Conservation (phyloP, 2,113 vertebrate species). For the Neoarius graeffei region DNA sequence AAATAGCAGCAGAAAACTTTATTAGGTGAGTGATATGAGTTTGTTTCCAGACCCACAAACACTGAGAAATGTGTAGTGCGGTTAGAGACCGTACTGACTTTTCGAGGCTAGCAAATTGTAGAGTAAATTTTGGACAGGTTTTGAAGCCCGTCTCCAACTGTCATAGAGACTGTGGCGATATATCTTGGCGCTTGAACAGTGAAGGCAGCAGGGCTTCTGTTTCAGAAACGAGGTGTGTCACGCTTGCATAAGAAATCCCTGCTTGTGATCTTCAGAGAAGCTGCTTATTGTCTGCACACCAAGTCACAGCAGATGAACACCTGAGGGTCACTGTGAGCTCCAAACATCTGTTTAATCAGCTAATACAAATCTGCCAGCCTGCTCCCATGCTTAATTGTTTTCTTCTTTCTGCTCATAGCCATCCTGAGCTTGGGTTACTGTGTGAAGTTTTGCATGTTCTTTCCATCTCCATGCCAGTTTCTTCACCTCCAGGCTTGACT, state of each 20-base stretch:
- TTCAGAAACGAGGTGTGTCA: neutral
- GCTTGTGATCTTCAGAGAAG: neutral
- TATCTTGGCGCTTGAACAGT: neutral
- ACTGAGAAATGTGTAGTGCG: neutral
- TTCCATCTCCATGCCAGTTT: neutral
- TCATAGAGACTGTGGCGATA: neutral
- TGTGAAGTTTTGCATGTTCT: neutral
- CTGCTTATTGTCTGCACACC: neutral
- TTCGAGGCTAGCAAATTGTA: neutral
- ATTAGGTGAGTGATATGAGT: neutral
- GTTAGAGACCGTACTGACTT: neutral
- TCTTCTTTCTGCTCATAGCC: neutral
- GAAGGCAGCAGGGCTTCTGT: neutral
- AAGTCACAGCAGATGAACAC: neutral
- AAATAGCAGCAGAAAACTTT: neutral
- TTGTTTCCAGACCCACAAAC: neutral
- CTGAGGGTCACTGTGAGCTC: slow-evolving; percentile 29
- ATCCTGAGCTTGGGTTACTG: neutral
- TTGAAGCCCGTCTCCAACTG: neutral
- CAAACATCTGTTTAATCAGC: slow-evolving; percentile 32
- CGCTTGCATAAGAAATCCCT: neutral
- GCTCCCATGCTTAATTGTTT: slow-evolving; percentile 18
- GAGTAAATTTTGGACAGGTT: neutral
- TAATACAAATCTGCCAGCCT: slow-evolving; percentile 18
- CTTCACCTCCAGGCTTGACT: neutral